phyloP scores from a whole-genome alignment of 2,888 invertebrate species.

The Mesorhabditis spiculigera region DNA sequence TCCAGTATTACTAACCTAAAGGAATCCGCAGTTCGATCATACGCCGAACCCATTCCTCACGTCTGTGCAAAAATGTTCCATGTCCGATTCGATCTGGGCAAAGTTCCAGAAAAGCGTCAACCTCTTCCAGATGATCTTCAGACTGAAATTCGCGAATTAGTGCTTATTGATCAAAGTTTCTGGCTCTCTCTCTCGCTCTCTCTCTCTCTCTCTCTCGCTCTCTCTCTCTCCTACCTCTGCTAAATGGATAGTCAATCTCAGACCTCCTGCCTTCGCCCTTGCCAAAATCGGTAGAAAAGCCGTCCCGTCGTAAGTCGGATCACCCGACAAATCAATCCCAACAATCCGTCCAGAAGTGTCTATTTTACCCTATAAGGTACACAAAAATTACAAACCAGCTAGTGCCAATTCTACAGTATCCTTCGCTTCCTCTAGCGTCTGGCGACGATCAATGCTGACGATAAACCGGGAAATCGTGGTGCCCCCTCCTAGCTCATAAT shows the following conservation, averaged over 20 bases:
- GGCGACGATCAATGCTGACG: slow-evolving; percentile 22
- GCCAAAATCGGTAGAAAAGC: slow-evolving; percentile 18
- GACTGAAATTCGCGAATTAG: slow-evolving; percentile 8
- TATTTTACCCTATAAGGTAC: background rate
- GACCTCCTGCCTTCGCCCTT: slow-evolving; percentile 10
- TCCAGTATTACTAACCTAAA: slow-evolving; percentile 10
- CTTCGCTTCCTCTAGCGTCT: slow-evolving; percentile 18
- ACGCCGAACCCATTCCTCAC: slow-evolving; percentile 9
- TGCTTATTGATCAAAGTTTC: background rate
- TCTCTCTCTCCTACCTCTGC: slow-evolving; percentile 4
- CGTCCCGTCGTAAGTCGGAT: slow-evolving; percentile 17
- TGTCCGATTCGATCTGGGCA: slow-evolving; percentile 24
- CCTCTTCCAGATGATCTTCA: slow-evolving; percentile 10
- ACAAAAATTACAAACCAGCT: slow-evolving; percentile 5
- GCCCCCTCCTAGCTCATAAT: background rate
- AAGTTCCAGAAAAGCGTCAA: slow-evolving; percentile 11
- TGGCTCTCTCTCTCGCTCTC: background rate
- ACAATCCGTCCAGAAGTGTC: slow-evolving; percentile 16
- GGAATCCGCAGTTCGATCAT: slow-evolving; percentile 12
- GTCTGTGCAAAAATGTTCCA: slow-evolving; percentile 19
- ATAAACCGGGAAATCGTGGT: slow-evolving; percentile 20
- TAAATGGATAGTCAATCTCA: background rate
- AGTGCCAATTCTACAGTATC: slow-evolving; percentile 16
- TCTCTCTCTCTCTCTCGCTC: background rate
- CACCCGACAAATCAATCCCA: slow-evolving; percentile 25